phyloP scores from a whole-genome alignment of 2,113 vertebrate genomes.

The Urocitellus parryii region DNA sequence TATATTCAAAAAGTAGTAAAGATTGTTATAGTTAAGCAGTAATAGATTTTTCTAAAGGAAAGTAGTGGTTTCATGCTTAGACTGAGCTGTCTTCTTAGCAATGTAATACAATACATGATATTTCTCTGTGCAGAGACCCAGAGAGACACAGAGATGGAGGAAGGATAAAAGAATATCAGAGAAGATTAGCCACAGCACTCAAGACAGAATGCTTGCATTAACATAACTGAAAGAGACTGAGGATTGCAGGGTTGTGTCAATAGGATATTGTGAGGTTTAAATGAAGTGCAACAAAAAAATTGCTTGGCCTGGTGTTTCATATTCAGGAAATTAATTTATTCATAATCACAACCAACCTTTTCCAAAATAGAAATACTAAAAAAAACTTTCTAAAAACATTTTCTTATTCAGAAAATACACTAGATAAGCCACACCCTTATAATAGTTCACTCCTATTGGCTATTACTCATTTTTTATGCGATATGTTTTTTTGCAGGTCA shows the following conservation, averaged over 20 bases:
- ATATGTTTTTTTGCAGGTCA: neutral
- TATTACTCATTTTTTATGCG: neutral
- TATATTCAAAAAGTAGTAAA: neutral
- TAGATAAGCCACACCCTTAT: neutral
- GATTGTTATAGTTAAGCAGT: neutral
- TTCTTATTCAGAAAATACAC: constrained; percentile 2
- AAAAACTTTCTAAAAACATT: neutral
- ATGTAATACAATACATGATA: neutral
- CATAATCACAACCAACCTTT: neutral
- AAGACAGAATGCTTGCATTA: constrained; percentile 2
- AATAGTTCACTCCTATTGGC: neutral
- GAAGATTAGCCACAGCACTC: neutral
- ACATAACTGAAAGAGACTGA: constrained; percentile 2
- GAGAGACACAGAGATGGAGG: neutral
- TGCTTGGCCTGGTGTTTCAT: neutral
- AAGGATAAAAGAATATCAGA: neutral
- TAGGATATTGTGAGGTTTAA: neutral
- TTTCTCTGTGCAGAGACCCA: neutral
- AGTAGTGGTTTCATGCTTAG: neutral
- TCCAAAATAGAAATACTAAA: neutral
- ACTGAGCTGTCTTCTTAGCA: neutral
- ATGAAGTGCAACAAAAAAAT: neutral
- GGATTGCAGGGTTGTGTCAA: neutral
- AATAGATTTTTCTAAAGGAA: neutral
- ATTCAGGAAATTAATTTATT: constrained; percentile 24